Evolutionary conservation across 2,113 vertebrate genomes (phyloP).

Genomic region (Struthidea cinerea): DNA sequence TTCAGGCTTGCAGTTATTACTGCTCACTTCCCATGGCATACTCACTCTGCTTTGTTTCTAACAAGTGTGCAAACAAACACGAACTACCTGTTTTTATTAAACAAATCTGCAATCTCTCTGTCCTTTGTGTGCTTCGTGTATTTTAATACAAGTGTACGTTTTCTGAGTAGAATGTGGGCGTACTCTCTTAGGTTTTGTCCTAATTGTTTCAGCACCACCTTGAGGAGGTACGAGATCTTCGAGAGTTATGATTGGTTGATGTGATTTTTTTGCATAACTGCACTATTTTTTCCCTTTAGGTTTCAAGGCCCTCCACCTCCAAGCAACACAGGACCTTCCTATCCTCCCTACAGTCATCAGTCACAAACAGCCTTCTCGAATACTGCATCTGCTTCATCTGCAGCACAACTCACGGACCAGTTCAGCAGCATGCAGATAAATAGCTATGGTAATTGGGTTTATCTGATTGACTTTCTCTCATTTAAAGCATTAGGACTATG

Average conservation of each 20-base stretch:
- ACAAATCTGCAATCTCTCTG: neutral
- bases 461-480: neutral
- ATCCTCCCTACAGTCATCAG: slow-evolving; percentile 63
- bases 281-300: slow-evolving; percentile 33
- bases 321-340: slow-evolving; percentile 27
- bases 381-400: slow-evolving; percentile 59
- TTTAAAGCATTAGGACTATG: neutral
- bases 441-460: slow-evolving; percentile 76
- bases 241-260: neutral
- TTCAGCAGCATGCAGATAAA: slow-evolving; percentile 85
- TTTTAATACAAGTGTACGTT: neutral
- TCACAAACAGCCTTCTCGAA: slow-evolving; percentile 68
- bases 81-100: neutral
- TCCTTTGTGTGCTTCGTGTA: neutral
- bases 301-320: slow-evolving; percentile 62
- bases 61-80: neutral
- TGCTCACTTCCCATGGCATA: neutral
- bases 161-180: neutral
- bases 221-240: neutral
- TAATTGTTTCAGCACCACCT: neutral
- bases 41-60: neutral
- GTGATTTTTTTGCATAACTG: neutral
- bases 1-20: neutral
- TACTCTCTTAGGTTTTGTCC: neutral
- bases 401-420: slow-evolving; percentile 82